Evolutionary conservation across 2,888 invertebrate species (phyloP).

Genomic region (Axea sp.): DNA sequence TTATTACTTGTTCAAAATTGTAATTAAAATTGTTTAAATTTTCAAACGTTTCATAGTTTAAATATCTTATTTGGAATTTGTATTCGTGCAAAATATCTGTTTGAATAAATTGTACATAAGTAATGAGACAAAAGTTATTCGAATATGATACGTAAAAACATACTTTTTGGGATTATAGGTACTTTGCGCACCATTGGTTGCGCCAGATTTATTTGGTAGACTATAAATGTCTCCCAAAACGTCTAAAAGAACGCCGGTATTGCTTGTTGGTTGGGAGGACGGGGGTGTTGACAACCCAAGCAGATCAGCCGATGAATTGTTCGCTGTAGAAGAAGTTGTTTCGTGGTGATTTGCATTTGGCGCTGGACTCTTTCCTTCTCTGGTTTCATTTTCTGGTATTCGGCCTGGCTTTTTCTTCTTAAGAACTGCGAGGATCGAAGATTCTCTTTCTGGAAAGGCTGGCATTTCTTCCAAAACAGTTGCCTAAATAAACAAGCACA

Average conservation of each 20-base stretch:
- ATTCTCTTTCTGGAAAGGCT: conserved; percentile 98
- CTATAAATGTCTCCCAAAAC: conserved; percentile 94
- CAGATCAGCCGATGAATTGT: conserved; percentile 87
- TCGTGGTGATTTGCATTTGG: conserved; percentile 81
- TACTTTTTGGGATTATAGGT: conserved; percentile 93
- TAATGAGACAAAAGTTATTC: too few species aligned
- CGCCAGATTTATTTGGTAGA: conserved; percentile 82
- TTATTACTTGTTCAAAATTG: too few species aligned
- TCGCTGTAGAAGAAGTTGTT: conserved; percentile 72
- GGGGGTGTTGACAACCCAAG: conserved; percentile 94
- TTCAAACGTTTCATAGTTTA: too few species aligned
- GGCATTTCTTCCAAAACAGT: conserved; percentile 99
- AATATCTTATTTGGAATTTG: too few species aligned
- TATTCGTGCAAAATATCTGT: too few species aligned
- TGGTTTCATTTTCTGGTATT: conserved; percentile 92
- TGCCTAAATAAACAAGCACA: conserved; percentile 83
- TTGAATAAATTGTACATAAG: too few species aligned
- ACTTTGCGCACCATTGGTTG: conserved; percentile 82
- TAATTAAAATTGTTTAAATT: too few species aligned
- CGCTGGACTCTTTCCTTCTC: conserved; percentile 89
- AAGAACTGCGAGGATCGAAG: conserved; percentile 97
- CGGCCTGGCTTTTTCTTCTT: conserved; percentile 99
- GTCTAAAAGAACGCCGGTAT: conserved; percentile 91
- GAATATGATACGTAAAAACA: background rate
- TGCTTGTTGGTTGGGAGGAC: conserved; percentile 84